Evolutionary conservation across 2,888 invertebrate genomes (phyloP).

Genomic region (Trichopoda pennipes): DNA sequence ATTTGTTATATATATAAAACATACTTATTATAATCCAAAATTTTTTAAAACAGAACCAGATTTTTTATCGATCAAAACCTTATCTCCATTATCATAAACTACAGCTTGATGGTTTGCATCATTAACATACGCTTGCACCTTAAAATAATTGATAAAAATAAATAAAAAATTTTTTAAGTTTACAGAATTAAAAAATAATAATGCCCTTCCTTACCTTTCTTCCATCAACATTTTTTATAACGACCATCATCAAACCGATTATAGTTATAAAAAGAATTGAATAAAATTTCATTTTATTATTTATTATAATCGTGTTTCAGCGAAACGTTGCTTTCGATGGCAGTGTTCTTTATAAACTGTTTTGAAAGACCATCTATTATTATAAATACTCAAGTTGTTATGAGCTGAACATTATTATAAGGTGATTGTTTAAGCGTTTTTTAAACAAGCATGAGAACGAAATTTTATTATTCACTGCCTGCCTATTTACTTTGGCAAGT

Average conservation of each 20-base stretch:
- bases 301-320: neutral
- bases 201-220: neutral
- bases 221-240: neutral
- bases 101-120: neutral
- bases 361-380: neutral
- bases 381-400: neutral
- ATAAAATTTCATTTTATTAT: neutral
- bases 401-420: too few species aligned
- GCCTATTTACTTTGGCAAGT: too few species aligned
- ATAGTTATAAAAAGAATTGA: neutral
- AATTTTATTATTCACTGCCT: too few species aligned
- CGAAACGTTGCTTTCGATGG: neutral
- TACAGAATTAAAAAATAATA: too few species aligned
- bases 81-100: slow-evolving; percentile 15
- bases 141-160: neutral
- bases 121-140: slow-evolving; percentile 9
- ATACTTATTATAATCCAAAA: too few species aligned
- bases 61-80: neutral
- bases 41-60: neutral
- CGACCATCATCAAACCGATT: neutral
- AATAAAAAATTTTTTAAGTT: neutral
- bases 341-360: neutral
- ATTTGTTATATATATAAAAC: too few species aligned
- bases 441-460: too few species aligned
- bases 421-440: too few species aligned